phyloP scores from a whole-genome alignment of 2,113 vertebrate genomes.

The Oryctolagus cuniculus region mOryCun1.1 NC_091445.1:76651001-76651500 shows the following conservation, averaged over 20 bases:
- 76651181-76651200: neutral
- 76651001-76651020: neutral
- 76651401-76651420: no score
- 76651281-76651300: neutral
- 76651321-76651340: neutral
- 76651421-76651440: no score
- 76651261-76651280: neutral
- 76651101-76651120: constrained; percentile 81
- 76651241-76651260: neutral
- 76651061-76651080: constrained; percentile 85
- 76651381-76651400: no score
- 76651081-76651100: constrained; percentile 75
- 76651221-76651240: neutral
- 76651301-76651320: neutral
- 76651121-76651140: constrained; percentile 86
- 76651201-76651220: neutral
- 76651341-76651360: neutral
- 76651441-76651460: no score
- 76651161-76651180: neutral
- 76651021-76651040: constrained; percentile 83
- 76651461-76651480: no score
- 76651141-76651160: neutral
- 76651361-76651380: no score
- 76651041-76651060: constrained; percentile 87
- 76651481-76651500: no score